A percentile compares a stretch with the other conserved stretches of the same genome.
These are phyloP conservation scores for Atrina japonica DNA, from an alignment of 2,888 invertebrate genomes.

Conservation along the genomic window DNA sequence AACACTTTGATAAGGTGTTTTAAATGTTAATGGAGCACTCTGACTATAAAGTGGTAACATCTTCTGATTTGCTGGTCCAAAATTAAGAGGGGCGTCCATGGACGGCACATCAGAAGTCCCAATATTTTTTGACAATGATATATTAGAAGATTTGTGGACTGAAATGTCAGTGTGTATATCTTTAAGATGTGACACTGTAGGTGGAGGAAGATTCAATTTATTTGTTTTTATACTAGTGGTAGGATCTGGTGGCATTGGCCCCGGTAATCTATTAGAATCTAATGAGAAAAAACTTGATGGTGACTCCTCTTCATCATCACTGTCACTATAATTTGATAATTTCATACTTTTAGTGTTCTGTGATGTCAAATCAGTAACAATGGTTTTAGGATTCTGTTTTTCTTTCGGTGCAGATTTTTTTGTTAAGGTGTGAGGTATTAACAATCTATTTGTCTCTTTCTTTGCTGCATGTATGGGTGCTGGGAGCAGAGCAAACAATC, in stretches of 20 bases:
- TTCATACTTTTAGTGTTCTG: not conserved
- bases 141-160: too few species aligned
- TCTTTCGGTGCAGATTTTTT: constrained; percentile 37
- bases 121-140: too few species aligned
- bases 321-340: constrained; percentile 58
- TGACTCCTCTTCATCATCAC: constrained; percentile 61
- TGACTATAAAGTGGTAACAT: constrained; percentile 25
- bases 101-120: too few species aligned
- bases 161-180: too few species aligned
- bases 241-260: constrained; percentile 17
- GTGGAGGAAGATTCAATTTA: constrained; percentile 33
- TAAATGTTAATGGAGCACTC: constrained; percentile 54
- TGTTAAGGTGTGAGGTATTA: constrained; percentile 66
- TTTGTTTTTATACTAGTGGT: constrained; percentile 1
- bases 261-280: constrained; percentile 37
- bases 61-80: too few species aligned
- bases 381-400: constrained; percentile 3
- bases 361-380: not conserved
- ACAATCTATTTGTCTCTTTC: constrained; percentile 70
- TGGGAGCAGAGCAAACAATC: constrained; percentile 69
- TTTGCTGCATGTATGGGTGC: constrained; percentile 67
- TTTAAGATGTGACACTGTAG: too few species aligned
- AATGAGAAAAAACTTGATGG: constrained; percentile 62
- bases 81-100: not conserved
- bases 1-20: constrained; percentile 24